Evolutionary conservation across 2,888 invertebrate species (phyloP).

Genomic region (Cistogaster globosa): DNA sequence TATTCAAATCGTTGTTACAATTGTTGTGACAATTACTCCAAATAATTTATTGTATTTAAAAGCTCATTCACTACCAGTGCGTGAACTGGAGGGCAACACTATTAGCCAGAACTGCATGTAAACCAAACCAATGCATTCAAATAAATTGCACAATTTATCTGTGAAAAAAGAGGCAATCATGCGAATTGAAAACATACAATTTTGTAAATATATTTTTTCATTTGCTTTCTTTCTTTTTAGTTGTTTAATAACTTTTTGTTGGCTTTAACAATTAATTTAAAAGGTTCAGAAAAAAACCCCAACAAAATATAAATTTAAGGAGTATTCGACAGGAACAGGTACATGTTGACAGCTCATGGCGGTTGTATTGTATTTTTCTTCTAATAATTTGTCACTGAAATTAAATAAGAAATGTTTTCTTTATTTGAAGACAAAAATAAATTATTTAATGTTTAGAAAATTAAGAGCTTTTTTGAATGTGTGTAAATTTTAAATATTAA

Average conservation of each 20-base stretch:
- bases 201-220: slow-evolving; percentile 27
- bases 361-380: no score
- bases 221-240: neutral
- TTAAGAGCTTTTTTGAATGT: no score
- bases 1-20: no score
- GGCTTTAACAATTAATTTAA: slow-evolving; percentile 51
- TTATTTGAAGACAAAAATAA: no score
- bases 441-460: no score
- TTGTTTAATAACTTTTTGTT: slow-evolving; percentile 1
- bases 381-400: no score
- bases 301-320: neutral
- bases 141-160: slow-evolving; percentile 51
- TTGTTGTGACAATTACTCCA: no score
- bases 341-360: no score
- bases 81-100: neutral
- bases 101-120: neutral
- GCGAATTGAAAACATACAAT: slow-evolving; percentile 48
- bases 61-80: no score
- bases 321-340: neutral
- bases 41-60: no score
- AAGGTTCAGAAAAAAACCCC: slow-evolving; percentile 32
- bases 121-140: slow-evolving; percentile 9
- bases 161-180: slow-evolving; percentile 53
- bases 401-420: no score
- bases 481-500: no score